Base-by-base conservation (phyloP, 2,797 vertebrate genomes). In the Spatula clypeata region DNA sequence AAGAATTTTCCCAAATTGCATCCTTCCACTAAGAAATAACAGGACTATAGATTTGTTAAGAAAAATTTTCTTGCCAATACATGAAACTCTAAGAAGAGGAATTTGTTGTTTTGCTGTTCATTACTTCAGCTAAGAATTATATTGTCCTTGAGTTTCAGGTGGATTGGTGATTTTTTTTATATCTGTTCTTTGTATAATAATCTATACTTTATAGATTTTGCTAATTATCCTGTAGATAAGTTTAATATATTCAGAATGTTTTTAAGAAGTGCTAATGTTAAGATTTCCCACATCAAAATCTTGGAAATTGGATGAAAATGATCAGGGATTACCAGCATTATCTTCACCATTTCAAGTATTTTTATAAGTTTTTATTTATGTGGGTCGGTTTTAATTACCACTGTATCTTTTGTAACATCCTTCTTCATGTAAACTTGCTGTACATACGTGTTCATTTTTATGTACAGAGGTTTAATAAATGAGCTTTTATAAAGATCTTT, bases 401-500 rank as follows among this genome's bases (percentile, higher is more conserved):
- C 96, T 95, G 81, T 95, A 92, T 92, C 86, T 96, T 98, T 98
- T 98, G 94, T 98, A 98, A 97, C 81, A 90, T 96, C 31, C 34
- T 95, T 93, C 96, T 93, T 95, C 96, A 61, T 91, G 92, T 94
- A 89, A 97, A 96, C 97, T 96, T 96, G 84, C 98, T 96, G 93
- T 98, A 97, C 96, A 97, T 97, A 96, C 65, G 17, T 96, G 88
- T 88, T 79, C 49, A 32, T 95, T 94, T 94, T 96, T 97, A 91
- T 97, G 97, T 97, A 98, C 97, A 98, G 95, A 97, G 83, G 96
- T 98, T 98, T 98, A 98, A 98, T 98, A 98, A 98, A 98, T 94
- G 87, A 94, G 79, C 73, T 97, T 98, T 98, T 97, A 84, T 80
- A 96, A 73, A 60, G 55, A 66, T 69, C 54, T 38, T 76, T 40